Evolutionary conservation across 2,113 vertebrate species (phyloP), one percentile per base, ranked within the genome.

Genomic region (Coturnix japonica): DNA sequence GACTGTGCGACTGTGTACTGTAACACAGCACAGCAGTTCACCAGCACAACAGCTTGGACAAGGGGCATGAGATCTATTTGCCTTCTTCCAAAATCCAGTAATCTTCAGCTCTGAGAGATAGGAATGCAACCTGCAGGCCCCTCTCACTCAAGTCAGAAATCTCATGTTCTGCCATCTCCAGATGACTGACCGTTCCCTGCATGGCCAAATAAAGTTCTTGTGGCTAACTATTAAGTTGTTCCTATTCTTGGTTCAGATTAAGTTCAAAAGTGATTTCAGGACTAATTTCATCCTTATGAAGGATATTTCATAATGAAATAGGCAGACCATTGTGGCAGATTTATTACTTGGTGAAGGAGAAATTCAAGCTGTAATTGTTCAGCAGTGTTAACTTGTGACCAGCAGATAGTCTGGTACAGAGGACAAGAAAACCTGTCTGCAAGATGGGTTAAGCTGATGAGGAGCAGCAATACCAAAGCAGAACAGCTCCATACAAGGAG

Each of bases 391-490:
- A 56, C 16, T 60, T 31, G 2, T 56, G 21, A 60, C 33, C 1
- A 9, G 47, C 7, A 39, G 47, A 59, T 39, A 6, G 39, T 47
- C 12, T 39, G 51, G 11, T 7, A 56, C 2, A 3, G 8, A 39
- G 11, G 9, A 23, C 31, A 87, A 43, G 37, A 44, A 74, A 31
- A 2, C 8, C 7, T 25, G 69, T 6, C 6, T 41, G 13, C 14
- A 74, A 13, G 10, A 46, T 15, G 0, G 0, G 7, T 7, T 72
- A 44, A 46, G 37, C 11, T 30, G 6, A 2, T 13, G 79, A n/a
- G 17, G 51, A 47, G 14, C 13, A 35, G 21, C 18, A 35, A 54
- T 37, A 3, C 2, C 12, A 41, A 56, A 33, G 17, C 2, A 47
- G 19, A 64, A 6, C 1, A 3, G 31, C 4, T 46, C 13, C 5